A percentile compares a stretch with the other conserved stretches of the same genome.
Evolutionary conservation across 2,113 vertebrate species (phyloP).

Genomic region (Tachycineta bicolor): DNA sequence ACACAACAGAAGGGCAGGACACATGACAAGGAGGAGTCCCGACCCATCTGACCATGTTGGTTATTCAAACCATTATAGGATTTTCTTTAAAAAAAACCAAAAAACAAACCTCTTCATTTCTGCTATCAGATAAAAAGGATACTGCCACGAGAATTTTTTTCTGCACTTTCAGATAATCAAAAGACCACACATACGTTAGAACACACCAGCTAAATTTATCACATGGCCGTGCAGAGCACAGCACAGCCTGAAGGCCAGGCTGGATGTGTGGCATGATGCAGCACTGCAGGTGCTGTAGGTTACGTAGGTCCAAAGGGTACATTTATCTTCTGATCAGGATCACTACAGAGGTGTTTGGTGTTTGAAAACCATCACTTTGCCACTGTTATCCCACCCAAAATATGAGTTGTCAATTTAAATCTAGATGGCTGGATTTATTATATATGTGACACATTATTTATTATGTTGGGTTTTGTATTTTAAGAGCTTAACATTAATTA

Average conservation of each 20-base stretch:
- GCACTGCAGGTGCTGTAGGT: neutral
- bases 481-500: neutral
- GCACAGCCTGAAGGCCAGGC: neutral
- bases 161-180: neutral
- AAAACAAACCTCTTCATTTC: neutral
- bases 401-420: neutral
- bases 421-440: neutral
- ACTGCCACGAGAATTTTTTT: neutral
- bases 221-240: neutral
- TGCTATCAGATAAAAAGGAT: neutral
- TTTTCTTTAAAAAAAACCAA: neutral
- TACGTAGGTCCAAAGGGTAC: fast-evolving
- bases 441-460: fast-evolving
- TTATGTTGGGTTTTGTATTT: neutral
- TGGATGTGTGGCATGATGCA: neutral
- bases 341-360: neutral
- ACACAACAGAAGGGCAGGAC: neutral
- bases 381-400: neutral
- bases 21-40: neutral
- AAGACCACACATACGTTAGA: neutral
- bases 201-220: neutral
- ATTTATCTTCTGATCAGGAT: neutral
- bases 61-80: neutral
- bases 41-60: neutral
- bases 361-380: neutral